Conservation (phyloP, 2,113 vertebrate species). For the Nothoprocta perdicaria region DNA sequence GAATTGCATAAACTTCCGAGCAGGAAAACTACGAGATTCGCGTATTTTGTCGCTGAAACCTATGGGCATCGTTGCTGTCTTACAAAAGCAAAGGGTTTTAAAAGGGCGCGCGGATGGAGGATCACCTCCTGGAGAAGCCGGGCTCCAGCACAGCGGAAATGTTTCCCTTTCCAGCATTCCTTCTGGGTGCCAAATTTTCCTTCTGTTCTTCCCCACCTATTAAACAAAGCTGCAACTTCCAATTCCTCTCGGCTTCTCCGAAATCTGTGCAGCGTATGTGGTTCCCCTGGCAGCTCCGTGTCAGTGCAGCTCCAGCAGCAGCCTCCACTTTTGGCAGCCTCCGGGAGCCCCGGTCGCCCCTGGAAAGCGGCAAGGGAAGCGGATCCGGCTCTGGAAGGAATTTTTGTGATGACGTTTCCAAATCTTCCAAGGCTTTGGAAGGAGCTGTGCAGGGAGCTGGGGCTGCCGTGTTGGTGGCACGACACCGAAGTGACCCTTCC, state of each 20-base stretch:
- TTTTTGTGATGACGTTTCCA: constrained; percentile 14
- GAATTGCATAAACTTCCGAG: neutral
- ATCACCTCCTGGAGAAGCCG: constrained; percentile 50
- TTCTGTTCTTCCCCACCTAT: constrained; percentile 71
- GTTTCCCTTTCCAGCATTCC: constrained; percentile 67
- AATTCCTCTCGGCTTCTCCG: constrained; percentile 71
- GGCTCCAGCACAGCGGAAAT: constrained; percentile 56
- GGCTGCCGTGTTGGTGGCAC: neutral
- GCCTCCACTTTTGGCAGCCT: constrained; percentile 69
- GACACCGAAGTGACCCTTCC: rapidly evolving
- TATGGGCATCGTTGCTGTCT: neutral
- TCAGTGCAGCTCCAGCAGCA: constrained; percentile 70
- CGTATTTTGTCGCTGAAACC: neutral
- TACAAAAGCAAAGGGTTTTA: neutral
- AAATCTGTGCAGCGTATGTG: constrained; percentile 73
- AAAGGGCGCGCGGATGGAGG: neutral
- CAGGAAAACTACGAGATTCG: neutral
- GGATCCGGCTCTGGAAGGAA: constrained; percentile 65
- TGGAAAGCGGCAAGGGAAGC: constrained; percentile 65
- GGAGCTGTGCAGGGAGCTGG: neutral
- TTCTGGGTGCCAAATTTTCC: constrained; percentile 73
- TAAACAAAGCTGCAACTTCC: constrained; percentile 75
- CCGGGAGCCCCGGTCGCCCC: constrained; percentile 65
- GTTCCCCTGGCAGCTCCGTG: constrained; percentile 70
- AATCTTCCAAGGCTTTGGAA: constrained; percentile 33